These are phyloP conservation scores for Serilophus lunatus DNA, from an alignment of 2,113 vertebrate genomes.

Conservation along the genomic window DNA sequence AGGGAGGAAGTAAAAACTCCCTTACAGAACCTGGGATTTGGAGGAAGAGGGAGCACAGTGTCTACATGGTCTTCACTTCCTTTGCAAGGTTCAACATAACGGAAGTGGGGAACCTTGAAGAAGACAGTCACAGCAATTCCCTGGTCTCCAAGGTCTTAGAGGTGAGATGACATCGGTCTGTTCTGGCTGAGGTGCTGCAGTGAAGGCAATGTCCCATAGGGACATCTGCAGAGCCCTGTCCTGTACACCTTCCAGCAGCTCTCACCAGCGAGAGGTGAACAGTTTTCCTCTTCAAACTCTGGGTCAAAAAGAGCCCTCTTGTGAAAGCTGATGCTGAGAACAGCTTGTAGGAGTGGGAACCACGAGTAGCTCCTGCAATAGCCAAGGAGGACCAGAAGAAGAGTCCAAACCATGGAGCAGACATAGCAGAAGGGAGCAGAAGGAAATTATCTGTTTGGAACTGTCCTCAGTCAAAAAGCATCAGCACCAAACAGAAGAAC, in stretches of 20 bases:
- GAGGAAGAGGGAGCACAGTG: not conserved
- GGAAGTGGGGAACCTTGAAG: not conserved
- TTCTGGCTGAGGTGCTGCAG: not conserved
- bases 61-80: not conserved
- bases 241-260: not conserved
- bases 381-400: not conserved
- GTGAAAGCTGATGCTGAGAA: not conserved
- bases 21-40: not conserved
- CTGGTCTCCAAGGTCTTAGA: not conserved
- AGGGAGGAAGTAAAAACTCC: not conserved
- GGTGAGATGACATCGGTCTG: not conserved
- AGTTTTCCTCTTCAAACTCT: not conserved
- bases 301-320: not conserved
- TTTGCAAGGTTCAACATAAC: fast-evolving
- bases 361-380: not conserved
- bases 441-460: not conserved
- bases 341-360: not conserved
- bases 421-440: not conserved
- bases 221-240: not conserved
- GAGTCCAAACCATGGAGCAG: not conserved
- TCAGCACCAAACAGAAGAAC: not conserved
- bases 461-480: not conserved
- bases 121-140: not conserved
- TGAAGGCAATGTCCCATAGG: not conserved
- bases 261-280: not conserved